Conservation (phyloP, 2,888 invertebrate genomes). For the Apotomis turbidana region DNA sequence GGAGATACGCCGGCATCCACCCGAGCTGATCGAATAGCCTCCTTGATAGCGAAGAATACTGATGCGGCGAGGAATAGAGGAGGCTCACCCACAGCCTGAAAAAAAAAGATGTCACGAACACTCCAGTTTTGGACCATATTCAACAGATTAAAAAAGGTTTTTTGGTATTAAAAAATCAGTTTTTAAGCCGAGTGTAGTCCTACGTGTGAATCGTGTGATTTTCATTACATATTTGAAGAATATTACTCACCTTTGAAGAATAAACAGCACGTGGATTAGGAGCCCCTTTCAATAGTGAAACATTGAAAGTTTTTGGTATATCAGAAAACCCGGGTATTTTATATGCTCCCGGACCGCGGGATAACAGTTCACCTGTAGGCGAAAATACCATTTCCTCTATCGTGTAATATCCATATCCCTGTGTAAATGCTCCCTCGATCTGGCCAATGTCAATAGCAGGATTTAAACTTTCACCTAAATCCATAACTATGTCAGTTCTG, state of each 20-base stretch:
- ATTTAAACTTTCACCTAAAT: conserved; percentile 93
- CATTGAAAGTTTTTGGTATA: conserved; percentile 92
- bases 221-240: no score
- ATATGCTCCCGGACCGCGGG: conserved; percentile 92
- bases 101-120: conserved; percentile 43
- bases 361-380: conserved; percentile 87
- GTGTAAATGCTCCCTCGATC: conserved; percentile 94
- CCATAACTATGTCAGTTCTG: conserved; percentile 95
- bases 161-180: no score
- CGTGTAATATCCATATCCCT: conserved; percentile 93
- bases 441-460: conserved; percentile 96
- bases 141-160: no score
- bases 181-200: no score
- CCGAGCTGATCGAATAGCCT: conserved; percentile 92
- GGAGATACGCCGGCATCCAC: conserved; percentile 84
- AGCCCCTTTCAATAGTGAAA: conserved; percentile 90
- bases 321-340: conserved; percentile 94
- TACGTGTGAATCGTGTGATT: no score
- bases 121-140: not conserved
- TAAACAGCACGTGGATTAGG: conserved; percentile 93
- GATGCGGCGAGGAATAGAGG: conserved; percentile 95
- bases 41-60: conserved; percentile 94
- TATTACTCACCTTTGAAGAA: conserved; percentile 89
- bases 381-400: conserved; percentile 92
- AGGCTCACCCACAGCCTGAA: conserved; percentile 96